phyloP scores from a whole-genome alignment of 2,888 invertebrate genomes.

The Hypolimnas misippus region DNA sequence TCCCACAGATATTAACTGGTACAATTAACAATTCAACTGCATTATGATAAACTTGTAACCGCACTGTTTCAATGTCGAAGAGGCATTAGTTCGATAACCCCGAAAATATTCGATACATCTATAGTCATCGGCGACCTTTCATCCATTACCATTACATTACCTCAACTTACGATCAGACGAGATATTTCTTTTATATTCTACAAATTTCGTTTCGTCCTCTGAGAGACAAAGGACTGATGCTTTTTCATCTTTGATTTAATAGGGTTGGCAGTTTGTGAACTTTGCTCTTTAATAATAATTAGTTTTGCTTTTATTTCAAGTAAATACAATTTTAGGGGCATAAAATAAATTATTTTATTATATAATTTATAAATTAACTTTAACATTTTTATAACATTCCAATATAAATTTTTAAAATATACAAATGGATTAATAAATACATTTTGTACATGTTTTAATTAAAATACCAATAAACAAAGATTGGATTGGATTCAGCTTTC shows the following conservation, averaged over 20 bases:
- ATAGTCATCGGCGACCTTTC: conserved; percentile 65
- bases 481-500: no score
- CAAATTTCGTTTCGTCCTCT: conserved; percentile 14
- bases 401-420: not conserved
- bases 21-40: not conserved
- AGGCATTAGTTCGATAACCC: conserved; percentile 62
- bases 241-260: not conserved
- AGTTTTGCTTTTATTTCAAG: not conserved
- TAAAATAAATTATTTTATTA: no score
- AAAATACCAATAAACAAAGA: no score
- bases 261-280: not conserved
- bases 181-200: conserved; percentile 8
- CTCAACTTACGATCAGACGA: conserved; percentile 42
- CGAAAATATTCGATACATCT: conserved; percentile 48
- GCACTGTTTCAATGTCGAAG: conserved; percentile 43
- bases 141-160: conserved; percentile 57
- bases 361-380: no score
- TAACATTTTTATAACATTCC: no score
- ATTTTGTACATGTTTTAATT: no score
- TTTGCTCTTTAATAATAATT: conserved; percentile 1
- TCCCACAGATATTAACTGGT: not conserved
- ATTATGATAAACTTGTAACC: not conserved
- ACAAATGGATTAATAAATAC: no score
- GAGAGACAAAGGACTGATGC: conserved; percentile 17
- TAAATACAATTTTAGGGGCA: not conserved